A percentile compares a stretch with the other conserved stretches of the same genome.
Evolutionary conservation across 2,888 invertebrate species (phyloP).

Genomic region (Drosophila recens): DNA sequence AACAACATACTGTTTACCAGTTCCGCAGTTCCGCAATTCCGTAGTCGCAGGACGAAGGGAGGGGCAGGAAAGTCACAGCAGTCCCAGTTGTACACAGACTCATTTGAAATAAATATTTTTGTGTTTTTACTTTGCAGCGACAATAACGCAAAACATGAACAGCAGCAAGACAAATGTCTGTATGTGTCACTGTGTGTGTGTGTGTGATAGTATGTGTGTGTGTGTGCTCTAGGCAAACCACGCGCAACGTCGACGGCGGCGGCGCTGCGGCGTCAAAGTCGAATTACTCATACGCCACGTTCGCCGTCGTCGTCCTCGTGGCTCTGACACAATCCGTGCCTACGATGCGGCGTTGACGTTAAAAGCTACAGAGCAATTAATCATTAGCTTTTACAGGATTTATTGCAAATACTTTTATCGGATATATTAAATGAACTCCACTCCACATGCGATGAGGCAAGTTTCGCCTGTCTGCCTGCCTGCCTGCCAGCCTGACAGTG

Average conservation of each 20-base stretch:
- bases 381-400: conserved; percentile 84
- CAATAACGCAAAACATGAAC: conserved; percentile 80
- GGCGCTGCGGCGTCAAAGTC: conserved; percentile 75
- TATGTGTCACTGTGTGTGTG: conserved; percentile 24
- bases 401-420: conserved; percentile 83
- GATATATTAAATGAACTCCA: conserved; percentile 81
- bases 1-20: conserved; percentile 67
- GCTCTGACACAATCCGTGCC: conserved; percentile 76
- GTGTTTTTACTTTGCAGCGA: conserved; percentile 81
- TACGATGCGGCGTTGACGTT: conserved; percentile 76
- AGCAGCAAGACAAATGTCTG: conserved; percentile 62
- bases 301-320: conserved; percentile 37
- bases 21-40: conserved; percentile 60
- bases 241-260: conserved; percentile 72
- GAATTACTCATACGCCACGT: conserved; percentile 79
- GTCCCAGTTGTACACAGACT: conserved; percentile 76
- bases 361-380: conserved; percentile 81
- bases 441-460: conserved; percentile 49
- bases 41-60: conserved; percentile 8
- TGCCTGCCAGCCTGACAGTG: conserved; percentile 10
- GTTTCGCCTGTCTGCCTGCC: not conserved
- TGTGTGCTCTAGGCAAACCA: conserved; percentile 71
- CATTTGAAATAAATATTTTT: conserved; percentile 82
- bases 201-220: conserved; percentile 16
- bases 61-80: conserved; percentile 9